phyloP scores from a whole-genome alignment of 35 echinoderm and acorn worm genomes.

The Ptychodera flava region DNA sequence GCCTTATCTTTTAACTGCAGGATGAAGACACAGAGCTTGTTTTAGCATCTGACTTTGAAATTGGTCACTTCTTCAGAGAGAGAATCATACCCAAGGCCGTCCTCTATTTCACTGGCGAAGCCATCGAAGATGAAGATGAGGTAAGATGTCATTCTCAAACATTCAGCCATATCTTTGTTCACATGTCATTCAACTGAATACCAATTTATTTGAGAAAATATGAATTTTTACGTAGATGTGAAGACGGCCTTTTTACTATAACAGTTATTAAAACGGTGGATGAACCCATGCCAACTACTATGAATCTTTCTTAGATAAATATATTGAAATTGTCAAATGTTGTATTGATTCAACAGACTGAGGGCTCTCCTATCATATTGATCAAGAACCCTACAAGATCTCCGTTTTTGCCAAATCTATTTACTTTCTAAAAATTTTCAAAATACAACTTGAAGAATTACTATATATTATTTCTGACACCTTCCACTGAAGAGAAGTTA shows the following conservation, averaged over 20 bases:
- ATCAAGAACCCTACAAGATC: too few relatives aligned
- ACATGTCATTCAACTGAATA: not conserved
- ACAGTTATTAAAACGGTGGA: not conserved
- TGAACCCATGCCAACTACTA: not conserved
- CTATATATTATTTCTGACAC: too few relatives aligned
- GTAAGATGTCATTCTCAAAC: conserved; percentile 26
- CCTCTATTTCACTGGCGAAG: conserved; percentile 97
- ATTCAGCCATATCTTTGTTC: not conserved
- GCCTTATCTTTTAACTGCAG: too few relatives aligned
- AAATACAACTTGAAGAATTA: too few relatives aligned
- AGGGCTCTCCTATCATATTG: too few relatives aligned
- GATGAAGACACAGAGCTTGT: conserved; percentile 91
- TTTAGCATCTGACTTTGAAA: conserved; percentile 91
- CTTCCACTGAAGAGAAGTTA: too few relatives aligned
- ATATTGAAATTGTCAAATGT: conserved; percentile 2
- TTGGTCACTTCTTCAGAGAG: conserved; percentile 94
- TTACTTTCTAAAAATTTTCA: too few relatives aligned
- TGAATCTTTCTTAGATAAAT: not conserved
- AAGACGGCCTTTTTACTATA: not conserved
- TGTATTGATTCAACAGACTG: too few relatives aligned
- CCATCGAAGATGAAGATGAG: conserved; percentile 93
- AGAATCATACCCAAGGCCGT: conserved; percentile 87
- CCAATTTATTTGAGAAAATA: not conserved
- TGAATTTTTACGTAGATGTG: not conserved
- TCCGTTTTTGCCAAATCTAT: too few relatives aligned